phyloP scores from a whole-genome alignment of 2,797 vertebrate genomes.

The Acipenser transmontanus region DNA sequence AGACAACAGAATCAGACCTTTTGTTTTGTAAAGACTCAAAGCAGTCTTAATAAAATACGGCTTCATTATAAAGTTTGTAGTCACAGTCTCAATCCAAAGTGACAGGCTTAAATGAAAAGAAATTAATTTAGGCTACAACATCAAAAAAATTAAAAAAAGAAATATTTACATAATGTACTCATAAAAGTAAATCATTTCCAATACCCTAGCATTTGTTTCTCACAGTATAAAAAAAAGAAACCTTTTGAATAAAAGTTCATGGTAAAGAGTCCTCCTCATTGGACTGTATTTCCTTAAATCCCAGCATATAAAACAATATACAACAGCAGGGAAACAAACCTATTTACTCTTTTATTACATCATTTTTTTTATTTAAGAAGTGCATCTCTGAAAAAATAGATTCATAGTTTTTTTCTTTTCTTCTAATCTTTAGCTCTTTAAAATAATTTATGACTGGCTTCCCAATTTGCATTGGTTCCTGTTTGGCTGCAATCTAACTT shows the following conservation, averaged over 20 bases:
- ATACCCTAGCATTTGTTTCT: conserved; percentile 60
- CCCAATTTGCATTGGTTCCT: conserved; percentile 22
- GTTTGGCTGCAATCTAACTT: conserved; percentile 18
- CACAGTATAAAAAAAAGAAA: conserved; percentile 79
- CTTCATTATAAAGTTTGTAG: conserved; percentile 89
- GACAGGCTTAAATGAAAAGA: conserved; percentile 73
- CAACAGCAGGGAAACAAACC: conserved; percentile 87
- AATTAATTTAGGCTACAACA: conserved; percentile 48
- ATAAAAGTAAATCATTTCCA: conserved; percentile 74
- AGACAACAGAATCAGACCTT: conserved; percentile 66
- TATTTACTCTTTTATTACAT: conserved; percentile 61
- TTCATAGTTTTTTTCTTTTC: conserved; percentile 71
- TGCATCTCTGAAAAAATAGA: conserved; percentile 79
- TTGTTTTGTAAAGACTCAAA: conserved; percentile 76
- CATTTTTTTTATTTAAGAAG: conserved; percentile 77
- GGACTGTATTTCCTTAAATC: conserved; percentile 44
- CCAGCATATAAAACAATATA: conserved; percentile 85
- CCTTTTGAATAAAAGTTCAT: conserved; percentile 40
- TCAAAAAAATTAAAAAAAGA: conserved; percentile 54
- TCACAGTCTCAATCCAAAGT: conserved; percentile 92
- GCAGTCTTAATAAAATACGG: conserved; percentile 93
- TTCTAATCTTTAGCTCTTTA: conserved; percentile 57
- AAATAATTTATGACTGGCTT: conserved; percentile 40
- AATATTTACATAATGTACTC: conserved; percentile 71
- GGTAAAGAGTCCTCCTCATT: conserved; percentile 42